Percentiles rank a stretch among this genome's conserved stretches.
Conservation (phyloP, 2,888 invertebrate genomes). For the Thereva unica region DNA sequence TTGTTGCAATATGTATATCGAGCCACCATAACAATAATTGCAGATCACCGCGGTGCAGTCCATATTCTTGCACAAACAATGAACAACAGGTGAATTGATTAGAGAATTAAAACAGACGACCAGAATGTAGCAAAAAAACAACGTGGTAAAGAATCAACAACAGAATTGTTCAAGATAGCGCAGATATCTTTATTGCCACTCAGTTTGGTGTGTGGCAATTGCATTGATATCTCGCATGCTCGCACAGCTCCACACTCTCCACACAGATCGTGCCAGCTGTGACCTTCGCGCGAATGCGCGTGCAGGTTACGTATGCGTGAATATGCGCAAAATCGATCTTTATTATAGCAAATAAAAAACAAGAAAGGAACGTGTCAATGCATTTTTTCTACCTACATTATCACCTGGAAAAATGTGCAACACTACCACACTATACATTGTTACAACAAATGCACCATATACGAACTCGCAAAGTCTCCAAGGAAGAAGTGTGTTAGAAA, state of each 20-base stretch:
- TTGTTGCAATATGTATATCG: too few relatives aligned
- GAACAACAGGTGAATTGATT: conserved; percentile 33
- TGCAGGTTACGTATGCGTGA: conserved; percentile 33
- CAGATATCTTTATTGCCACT: too few relatives aligned
- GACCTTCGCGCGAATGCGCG: conserved; percentile 36
- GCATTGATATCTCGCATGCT: conserved; percentile 7
- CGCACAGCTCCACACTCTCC: neutral
- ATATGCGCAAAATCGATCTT: conserved; percentile 16
- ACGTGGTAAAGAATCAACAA: too few relatives aligned
- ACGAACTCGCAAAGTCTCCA: neutral
- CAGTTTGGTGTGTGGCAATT: conserved; percentile 7
- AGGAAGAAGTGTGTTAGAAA: too few relatives aligned
- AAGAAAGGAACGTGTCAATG: conserved; percentile 24
- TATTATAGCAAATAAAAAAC: neutral
- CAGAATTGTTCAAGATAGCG: too few relatives aligned
- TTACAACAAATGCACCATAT: conserved; percentile 16
- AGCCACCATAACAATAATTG: too few relatives aligned
- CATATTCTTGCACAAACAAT: conserved; percentile 9
- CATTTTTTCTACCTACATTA: conserved; percentile 31
- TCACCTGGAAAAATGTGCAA: conserved; percentile 35
- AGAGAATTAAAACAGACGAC: conserved; percentile 11
- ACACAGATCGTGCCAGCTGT: conserved; percentile 35
- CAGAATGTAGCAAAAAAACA: neutral
- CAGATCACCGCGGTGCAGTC: neutral
- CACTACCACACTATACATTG: conserved; percentile 16